Percentiles rank a stretch among this genome's conserved stretches.
These are phyloP conservation scores for Papilio machaon DNA, from an alignment of 1,140 invertebrate genomes.

Conservation along the genomic window DNA sequence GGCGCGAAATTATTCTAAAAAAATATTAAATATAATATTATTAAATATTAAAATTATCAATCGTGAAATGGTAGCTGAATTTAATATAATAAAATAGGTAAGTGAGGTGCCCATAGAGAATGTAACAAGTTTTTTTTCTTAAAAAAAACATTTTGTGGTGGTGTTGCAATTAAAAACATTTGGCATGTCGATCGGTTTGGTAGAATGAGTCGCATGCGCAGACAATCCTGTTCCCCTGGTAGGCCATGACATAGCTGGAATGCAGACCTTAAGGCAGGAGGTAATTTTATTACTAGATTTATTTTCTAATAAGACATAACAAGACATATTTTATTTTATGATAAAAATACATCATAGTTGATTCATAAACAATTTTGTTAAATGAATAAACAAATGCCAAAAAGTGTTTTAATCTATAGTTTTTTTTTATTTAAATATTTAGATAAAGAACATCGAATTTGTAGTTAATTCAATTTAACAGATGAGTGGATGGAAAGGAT, in stretches of 20 bases:
- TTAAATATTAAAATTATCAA: conserved; percentile 38
- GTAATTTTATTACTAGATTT: conserved; percentile 46
- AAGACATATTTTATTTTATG: not conserved
- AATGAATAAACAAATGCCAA: too few species aligned
- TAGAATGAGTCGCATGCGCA: conserved; percentile 62
- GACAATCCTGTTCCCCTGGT: conserved; percentile 51
- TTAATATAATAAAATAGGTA: conserved; percentile 65
- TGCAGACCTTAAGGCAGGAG: conserved; percentile 60
- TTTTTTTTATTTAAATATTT: too few species aligned
- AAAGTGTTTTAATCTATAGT: too few species aligned
- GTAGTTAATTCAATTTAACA: too few species aligned
- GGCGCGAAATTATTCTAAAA: conserved; percentile 48
- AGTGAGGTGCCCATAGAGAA: conserved; percentile 66
- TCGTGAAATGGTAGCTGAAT: conserved; percentile 64
- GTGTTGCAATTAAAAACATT: conserved; percentile 63
- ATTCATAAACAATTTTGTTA: too few species aligned
- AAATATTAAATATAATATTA: conserved; percentile 43
- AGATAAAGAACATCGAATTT: too few species aligned
- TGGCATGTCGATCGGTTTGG: conserved; percentile 65
- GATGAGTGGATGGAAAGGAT: too few species aligned
- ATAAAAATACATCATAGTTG: too few species aligned
- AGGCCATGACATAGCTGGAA: conserved; percentile 55
- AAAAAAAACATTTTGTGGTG: conserved; percentile 64
- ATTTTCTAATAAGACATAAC: conserved; percentile 40
- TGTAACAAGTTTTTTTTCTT: conserved; percentile 60